Evolutionary conservation across 1,140 invertebrate genomes (phyloP).

Genomic region (Himalopsyche phryganea): DNA sequence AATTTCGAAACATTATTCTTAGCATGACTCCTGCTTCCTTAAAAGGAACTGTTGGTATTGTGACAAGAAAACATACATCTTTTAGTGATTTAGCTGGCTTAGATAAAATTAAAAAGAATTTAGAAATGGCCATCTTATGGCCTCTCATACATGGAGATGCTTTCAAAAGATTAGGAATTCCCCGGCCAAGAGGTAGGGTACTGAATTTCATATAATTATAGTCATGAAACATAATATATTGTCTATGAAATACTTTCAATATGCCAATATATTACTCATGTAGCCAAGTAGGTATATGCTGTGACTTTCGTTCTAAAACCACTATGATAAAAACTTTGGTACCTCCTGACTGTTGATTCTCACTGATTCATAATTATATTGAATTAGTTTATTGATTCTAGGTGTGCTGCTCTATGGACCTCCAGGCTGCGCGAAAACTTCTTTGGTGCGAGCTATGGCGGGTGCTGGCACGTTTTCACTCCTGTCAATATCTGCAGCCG

Average conservation of each 20-base stretch:
- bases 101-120: conserved; percentile 57
- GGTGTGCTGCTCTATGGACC: conserved; percentile 72
- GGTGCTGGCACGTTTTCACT: conserved; percentile 60
- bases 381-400: too few relatives aligned
- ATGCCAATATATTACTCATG: too few relatives aligned
- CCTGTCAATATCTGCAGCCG: conserved; percentile 60
- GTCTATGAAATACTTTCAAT: too few relatives aligned
- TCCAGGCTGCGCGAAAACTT: conserved; percentile 74
- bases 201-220: background rate
- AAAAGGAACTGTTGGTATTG: conserved; percentile 53
- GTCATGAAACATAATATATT: too few relatives aligned
- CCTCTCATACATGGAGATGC: conserved; percentile 61
- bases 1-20: conserved; percentile 26
- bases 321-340: too few relatives aligned
- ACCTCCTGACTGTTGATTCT: too few relatives aligned
- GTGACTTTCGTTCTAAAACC: too few relatives aligned
- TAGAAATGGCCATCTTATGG: conserved; percentile 63
- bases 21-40: conserved; percentile 54
- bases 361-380: too few relatives aligned
- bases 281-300: too few relatives aligned
- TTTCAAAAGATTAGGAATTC: conserved; percentile 58
- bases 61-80: conserved; percentile 42
- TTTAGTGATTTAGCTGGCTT: conserved; percentile 67
- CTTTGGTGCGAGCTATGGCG: conserved; percentile 64
- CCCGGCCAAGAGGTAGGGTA: conserved; percentile 52